These are phyloP conservation scores for Drosophila hamatofila DNA, from an alignment of 2,888 invertebrate genomes.

Conservation along the genomic window DNA sequence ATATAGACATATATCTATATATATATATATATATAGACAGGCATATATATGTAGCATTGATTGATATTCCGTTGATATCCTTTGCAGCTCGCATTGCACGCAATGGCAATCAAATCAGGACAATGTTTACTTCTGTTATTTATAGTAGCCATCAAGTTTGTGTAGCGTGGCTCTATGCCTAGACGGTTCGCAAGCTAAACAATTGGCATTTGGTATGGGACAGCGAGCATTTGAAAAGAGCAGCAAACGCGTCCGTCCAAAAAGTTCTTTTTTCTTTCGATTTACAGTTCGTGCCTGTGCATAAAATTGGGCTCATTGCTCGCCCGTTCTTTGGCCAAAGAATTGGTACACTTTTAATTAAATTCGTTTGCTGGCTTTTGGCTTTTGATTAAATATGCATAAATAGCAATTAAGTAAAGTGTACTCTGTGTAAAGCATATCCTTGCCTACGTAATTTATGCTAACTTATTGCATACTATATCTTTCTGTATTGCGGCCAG, in stretches of 20 bases:
- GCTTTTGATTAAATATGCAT: conserved; percentile 69
- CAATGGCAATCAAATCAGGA: conserved; percentile 55
- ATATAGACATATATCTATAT: background rate
- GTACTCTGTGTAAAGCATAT: conserved; percentile 14
- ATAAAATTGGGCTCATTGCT: conserved; percentile 34
- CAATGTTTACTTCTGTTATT: conserved; percentile 47
- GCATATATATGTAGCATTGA: background rate
- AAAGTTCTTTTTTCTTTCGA: conserved; percentile 26
- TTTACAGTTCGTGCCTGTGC: conserved; percentile 49
- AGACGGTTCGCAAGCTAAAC: conserved; percentile 7
- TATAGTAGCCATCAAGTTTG: conserved; percentile 29
- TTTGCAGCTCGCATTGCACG: conserved; percentile 41
- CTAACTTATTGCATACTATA: conserved; percentile 67
- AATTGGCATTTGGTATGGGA: conserved; percentile 32
- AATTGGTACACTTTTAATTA: conserved; percentile 36
- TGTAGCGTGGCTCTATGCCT: background rate
- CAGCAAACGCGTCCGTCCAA: conserved; percentile 13
- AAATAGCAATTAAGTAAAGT: conserved; percentile 66
- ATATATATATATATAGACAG: conserved; percentile 12
- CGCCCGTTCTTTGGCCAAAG: conserved; percentile 1
- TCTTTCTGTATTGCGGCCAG: conserved; percentile 42
- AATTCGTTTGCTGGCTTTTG: conserved; percentile 24
- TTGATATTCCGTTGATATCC: conserved; percentile 51
- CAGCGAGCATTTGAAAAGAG: background rate
- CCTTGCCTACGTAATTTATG: conserved; percentile 62